Evolutionary conservation across 64 coral and sea anemone species (phyloP).

Genomic region (Porites australiensis): DNA sequence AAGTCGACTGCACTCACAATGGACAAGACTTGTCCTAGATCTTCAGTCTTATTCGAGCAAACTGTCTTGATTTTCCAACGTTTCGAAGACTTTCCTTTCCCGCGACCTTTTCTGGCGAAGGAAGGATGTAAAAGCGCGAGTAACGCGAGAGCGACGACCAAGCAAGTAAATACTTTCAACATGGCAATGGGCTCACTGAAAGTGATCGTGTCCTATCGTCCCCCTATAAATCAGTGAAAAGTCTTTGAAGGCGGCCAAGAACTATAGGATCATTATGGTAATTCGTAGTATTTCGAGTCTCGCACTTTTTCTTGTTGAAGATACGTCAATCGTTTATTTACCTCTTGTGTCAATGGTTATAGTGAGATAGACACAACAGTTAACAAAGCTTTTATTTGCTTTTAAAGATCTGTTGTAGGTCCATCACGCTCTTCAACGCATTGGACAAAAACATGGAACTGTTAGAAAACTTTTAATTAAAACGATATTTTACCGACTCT

Average conservation of each 20-base stretch:
- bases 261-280: too few species aligned
- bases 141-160: not conserved
- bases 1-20: constrained; percentile 25
- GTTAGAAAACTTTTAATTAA: too few species aligned
- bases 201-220: not conserved
- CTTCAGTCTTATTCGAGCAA: not conserved
- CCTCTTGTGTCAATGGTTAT: not conserved
- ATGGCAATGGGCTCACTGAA: not conserved
- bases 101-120: not conserved
- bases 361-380: too few species aligned
- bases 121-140: not conserved
- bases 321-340: not conserved
- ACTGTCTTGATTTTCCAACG: not conserved
- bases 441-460: too few species aligned
- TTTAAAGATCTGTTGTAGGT: too few species aligned
- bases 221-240: too few species aligned
- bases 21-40: constrained; percentile 8
- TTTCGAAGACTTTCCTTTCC: not conserved
- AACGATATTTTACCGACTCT: too few species aligned
- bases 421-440: too few species aligned
- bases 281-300: not conserved
- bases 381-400: too few species aligned
- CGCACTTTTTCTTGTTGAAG: constrained; percentile 32
- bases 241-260: too few species aligned
- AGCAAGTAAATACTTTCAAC: not conserved